A percentile compares a stretch with the other conserved stretches of the same genome.
phyloP scores from a whole-genome alignment of 2,113 vertebrate species.

The Ceratotherium simum region DNA sequence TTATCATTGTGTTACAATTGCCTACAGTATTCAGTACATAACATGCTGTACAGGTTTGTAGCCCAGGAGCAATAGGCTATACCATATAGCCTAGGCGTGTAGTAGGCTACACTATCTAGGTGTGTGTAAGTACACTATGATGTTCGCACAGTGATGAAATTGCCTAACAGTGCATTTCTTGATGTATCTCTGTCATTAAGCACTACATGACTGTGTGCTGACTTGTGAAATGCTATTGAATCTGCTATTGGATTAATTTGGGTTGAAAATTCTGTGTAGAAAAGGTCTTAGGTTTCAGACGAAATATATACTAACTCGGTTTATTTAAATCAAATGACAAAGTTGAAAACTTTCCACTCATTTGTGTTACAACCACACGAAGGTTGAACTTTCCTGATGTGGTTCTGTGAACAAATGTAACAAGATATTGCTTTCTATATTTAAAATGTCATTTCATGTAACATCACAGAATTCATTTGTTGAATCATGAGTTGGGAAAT shows the following conservation, averaged over 20 bases:
- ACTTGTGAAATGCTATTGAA: background rate
- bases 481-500: background rate
- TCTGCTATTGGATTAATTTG: constrained; percentile 1
- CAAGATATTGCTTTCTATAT: constrained; percentile 25
- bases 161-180: too few species aligned
- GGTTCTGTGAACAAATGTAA: constrained; percentile 11
- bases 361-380: background rate
- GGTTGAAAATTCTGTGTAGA: background rate
- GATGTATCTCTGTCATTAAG: too few species aligned
- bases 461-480: background rate
- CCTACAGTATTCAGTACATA: too few species aligned
- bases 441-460: constrained; percentile 7
- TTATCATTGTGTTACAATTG: too few species aligned
- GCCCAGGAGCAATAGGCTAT: too few species aligned
- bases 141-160: too few species aligned
- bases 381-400: background rate
- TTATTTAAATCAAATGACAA: constrained; percentile 39
- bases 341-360: constrained; percentile 7
- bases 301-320: background rate
- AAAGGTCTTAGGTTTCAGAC: background rate
- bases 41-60: too few species aligned
- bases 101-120: too few species aligned
- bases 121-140: too few species aligned
- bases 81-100: too few species aligned
- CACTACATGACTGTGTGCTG: background rate